Percentiles rank a stretch among this genome's conserved stretches.
Evolutionary conservation across 2,888 invertebrate genomes (phyloP).

Genomic region (Cerastis leucographa): DNA sequence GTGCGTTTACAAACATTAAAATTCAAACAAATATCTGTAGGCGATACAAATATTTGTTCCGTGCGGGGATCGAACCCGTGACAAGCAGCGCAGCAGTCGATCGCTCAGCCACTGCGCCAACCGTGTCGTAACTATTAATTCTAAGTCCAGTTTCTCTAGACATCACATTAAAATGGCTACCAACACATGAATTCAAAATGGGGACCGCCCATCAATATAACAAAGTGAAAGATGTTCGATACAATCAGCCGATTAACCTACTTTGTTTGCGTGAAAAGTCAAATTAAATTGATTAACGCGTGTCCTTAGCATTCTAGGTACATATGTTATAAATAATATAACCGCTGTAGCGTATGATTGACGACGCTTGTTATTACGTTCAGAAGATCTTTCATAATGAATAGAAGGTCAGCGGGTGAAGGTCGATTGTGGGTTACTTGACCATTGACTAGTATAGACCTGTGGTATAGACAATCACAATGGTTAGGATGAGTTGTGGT

Average conservation of each 20-base stretch:
- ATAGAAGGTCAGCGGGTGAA: constrained; percentile 53
- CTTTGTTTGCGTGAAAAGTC: constrained; percentile 57
- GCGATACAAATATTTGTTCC: too few relatives aligned
- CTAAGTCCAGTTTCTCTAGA: background rate
- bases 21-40: too few relatives aligned
- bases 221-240: constrained; percentile 19
- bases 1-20: too few relatives aligned
- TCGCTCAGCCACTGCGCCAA: too few relatives aligned
- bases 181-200: constrained; percentile 3
- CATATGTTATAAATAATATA: constrained; percentile 56
- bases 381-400: constrained; percentile 52
- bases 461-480: constrained; percentile 17
- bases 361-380: constrained; percentile 57
- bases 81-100: too few relatives aligned
- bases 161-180: background rate
- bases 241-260: constrained; percentile 42
- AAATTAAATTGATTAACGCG: constrained; percentile 53
- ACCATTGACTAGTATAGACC: background rate
- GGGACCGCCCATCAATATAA: background rate
- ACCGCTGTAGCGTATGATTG: constrained; percentile 53
- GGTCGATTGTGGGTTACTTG: constrained; percentile 33
- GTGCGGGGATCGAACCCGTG: too few relatives aligned
- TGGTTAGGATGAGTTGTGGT: constrained; percentile 26
- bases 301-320: constrained; percentile 53
- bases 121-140: too few relatives aligned